Evolutionary conservation across 2,113 vertebrate species (phyloP), one percentile per base, ranked within the genome.

Genomic region (Mesitornis unicolor): DNA sequence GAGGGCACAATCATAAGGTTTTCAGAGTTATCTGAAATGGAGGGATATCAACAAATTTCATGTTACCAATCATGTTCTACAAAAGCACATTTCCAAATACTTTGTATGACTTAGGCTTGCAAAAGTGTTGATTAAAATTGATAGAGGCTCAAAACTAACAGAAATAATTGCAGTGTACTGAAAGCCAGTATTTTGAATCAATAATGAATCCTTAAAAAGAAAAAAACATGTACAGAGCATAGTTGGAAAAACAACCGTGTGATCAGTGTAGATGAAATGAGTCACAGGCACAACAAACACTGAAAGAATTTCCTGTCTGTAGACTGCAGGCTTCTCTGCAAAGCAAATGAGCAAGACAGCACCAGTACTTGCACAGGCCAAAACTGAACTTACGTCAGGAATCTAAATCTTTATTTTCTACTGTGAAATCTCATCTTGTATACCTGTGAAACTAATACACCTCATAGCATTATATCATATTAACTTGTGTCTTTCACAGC

Each of bases 261-360:
- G 96, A 89, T 63, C 97, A 97, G 98, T 84, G 97, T 96, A 98
- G 97, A 96, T 71, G 48, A 96, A 96, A 97, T 98, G 93, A 98
- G 95, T 98, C 98, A 98, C 96, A 96, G 98, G 94, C 97, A 97
- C 92, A 96, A 94, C 96, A 96, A 84, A 97, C 92, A 96, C 96
- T 97, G 93, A 97, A 98, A 97, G 97, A 97, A 97, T 98, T 98
- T 98, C 98, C 98, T 98, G 98, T 97, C 86, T 85, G 71, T n/a
- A 89, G 87, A 92, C 88, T 97, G 70, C 93, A 97, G 75, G 40
- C 74, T 94, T 80, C 91, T 97, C 93, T 93, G 92, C 87, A 97
- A 97, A 93, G 84, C 93, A 95, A 97, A 95, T 68, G 83, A 97
- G 65, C 70, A 91, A 95, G 89, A 87, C 70, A 88, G 93, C 77